phyloP scores from a whole-genome alignment of 2,888 invertebrate species.

The Drosophila sordidula region DNA sequence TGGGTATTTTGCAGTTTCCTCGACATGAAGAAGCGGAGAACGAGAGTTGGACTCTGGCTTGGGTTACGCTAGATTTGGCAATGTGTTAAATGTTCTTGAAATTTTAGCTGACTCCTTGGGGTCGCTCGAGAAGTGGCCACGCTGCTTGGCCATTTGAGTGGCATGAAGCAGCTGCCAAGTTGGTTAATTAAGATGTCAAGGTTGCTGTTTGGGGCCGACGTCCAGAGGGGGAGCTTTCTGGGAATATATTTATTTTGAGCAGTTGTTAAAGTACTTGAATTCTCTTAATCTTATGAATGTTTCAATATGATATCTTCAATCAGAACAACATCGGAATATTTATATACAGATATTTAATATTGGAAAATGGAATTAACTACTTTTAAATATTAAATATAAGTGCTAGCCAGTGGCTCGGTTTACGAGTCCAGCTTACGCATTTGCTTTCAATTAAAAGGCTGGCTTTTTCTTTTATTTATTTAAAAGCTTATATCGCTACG shows the following conservation, averaged over 20 bases:
- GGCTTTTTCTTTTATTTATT: too few species aligned
- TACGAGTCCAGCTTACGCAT: too few species aligned
- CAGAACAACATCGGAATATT: too few species aligned
- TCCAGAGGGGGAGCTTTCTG: neutral
- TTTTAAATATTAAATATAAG: too few species aligned
- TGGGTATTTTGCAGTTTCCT: constrained; percentile 40
- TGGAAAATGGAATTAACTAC: too few species aligned
- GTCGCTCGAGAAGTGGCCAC: constrained; percentile 38
- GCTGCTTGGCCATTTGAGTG: constrained; percentile 69
- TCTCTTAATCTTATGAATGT: too few species aligned
- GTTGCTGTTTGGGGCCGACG: constrained; percentile 43
- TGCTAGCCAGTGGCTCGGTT: too few species aligned
- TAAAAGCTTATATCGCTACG: too few species aligned
- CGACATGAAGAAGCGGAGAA: neutral
- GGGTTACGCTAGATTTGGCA: constrained; percentile 78
- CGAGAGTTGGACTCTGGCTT: constrained; percentile 13
- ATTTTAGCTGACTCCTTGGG: constrained; percentile 54
- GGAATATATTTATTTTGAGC: neutral
- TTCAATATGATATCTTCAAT: too few species aligned
- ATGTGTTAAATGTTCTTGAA: constrained; percentile 80
- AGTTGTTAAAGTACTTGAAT: too few species aligned
- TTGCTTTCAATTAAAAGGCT: too few species aligned
- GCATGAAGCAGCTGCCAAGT: constrained; percentile 62
- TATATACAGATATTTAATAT: too few species aligned
- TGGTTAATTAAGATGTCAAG: constrained; percentile 79